A percentile compares a stretch with the other conserved stretches of the same genome.
Conservation (phyloP, 2,797 vertebrate species). For the Lerista edwardsae region DNA sequence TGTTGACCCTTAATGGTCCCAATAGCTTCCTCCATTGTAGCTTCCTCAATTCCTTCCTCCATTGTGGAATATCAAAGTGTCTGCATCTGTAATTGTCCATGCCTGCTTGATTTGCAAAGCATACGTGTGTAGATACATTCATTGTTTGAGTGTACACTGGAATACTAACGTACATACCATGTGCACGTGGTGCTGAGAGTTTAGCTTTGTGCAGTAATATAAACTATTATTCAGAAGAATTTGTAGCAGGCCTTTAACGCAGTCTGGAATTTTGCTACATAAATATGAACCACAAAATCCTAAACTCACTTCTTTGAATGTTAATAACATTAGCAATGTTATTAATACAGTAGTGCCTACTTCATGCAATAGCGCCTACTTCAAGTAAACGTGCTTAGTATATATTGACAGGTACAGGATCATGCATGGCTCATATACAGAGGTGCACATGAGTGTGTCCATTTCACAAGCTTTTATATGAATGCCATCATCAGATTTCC, state of each 20-base stretch:
- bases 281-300: neutral
- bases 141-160: rapidly evolving
- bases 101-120: slow-evolving; percentile 24
- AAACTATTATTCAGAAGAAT: neutral
- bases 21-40: neutral
- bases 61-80: neutral
- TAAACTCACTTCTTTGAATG: neutral
- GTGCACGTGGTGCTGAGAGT: neutral
- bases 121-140: neutral
- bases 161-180: neutral
- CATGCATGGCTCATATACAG: neutral
- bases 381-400: neutral
- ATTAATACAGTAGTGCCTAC: neutral
- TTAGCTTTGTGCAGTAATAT: neutral
- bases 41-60: neutral
- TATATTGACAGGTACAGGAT: neutral
- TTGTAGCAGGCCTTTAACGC: neutral
- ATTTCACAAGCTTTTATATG: neutral
- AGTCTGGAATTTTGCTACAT: neutral
- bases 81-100: too few relatives aligned
- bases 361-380: neutral
- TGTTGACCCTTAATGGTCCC: neutral
- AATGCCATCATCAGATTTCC: neutral
- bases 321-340: neutral
- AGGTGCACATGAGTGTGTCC: rapidly evolving